These are phyloP conservation scores for Slavum lentiscoides DNA, from an alignment of 2,888 invertebrate genomes.

Conservation along the genomic window DNA sequence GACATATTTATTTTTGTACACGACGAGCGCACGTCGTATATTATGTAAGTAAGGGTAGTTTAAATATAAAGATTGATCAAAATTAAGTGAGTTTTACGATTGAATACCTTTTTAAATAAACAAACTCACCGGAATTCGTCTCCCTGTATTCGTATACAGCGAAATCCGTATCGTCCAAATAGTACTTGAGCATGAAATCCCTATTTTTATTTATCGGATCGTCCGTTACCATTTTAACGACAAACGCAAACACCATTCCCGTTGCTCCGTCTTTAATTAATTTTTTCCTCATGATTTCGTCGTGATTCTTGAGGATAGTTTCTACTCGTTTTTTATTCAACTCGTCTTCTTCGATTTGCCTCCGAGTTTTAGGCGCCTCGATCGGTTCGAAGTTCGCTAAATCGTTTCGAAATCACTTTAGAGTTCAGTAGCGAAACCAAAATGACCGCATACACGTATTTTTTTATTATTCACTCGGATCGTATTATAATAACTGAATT, in stretches of 20 bases:
- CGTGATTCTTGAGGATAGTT: conserved; percentile 13
- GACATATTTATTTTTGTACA: no score
- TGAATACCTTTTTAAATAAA: neutral
- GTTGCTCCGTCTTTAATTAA: neutral
- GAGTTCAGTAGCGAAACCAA: neutral
- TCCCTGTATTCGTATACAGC: conserved; percentile 20
- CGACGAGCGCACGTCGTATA: neutral
- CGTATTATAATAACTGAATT: no score
- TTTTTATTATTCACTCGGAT: no score
- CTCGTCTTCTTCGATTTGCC: conserved; percentile 6
- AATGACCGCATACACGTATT: neutral
- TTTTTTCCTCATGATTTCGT: conserved; percentile 12
- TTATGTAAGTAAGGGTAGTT: no score
- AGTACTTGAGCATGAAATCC: conserved; percentile 39
- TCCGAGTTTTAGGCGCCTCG: conserved; percentile 11
- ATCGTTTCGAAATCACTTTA: neutral
- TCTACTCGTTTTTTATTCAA: conserved; percentile 1
- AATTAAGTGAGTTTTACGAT: no score
- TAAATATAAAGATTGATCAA: no score
- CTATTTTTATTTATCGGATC: conserved; percentile 8
- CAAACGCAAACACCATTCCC: conserved; percentile 7
- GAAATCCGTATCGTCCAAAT: conserved; percentile 27
- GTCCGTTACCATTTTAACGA: conserved; percentile 33
- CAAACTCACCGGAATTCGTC: conserved; percentile 28
- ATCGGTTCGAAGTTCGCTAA: conserved; percentile 26